These are phyloP conservation scores for Cossypha heuglini DNA, from an alignment of 2,797 vertebrate species.

Conservation along the genomic window DNA sequence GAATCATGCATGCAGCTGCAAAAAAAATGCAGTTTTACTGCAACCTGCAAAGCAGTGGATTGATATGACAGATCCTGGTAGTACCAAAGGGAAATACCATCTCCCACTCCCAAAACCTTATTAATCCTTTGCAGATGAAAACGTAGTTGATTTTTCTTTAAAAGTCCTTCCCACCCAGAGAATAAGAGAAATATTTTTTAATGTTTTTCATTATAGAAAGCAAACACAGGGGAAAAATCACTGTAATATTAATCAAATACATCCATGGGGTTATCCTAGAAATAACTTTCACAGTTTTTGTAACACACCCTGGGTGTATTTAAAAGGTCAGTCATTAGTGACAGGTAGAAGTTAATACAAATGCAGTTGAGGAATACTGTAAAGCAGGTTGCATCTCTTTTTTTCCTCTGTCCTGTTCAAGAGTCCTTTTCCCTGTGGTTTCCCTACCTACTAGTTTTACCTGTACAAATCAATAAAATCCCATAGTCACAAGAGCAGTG, in stretches of 20 bases:
- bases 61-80: slow-evolving; percentile 18
- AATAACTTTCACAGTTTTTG: slow-evolving; percentile 23
- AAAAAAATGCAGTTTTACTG: slow-evolving; percentile 14
- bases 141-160: slow-evolving; percentile 54
- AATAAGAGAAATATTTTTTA: slow-evolving; percentile 33
- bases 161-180: slow-evolving; percentile 32
- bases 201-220: slow-evolving; percentile 31
- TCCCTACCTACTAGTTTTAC: not conserved
- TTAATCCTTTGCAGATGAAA: slow-evolving; percentile 64
- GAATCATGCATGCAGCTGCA: not conserved
- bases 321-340: slow-evolving; percentile 25
- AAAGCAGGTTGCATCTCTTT: not conserved
- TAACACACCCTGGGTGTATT: not conserved
- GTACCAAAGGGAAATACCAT: not conserved
- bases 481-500: not conserved
- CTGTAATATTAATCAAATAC: slow-evolving; percentile 26
- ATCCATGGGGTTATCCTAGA: slow-evolving; percentile 29
- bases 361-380: slow-evolving; percentile 41
- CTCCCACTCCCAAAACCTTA: not conserved
- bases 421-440: not conserved
- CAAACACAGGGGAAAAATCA: slow-evolving; percentile 29
- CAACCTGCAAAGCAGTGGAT: not conserved
- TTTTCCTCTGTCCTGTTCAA: not conserved
- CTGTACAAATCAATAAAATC: not conserved
- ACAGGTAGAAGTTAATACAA: slow-evolving; percentile 32